These are phyloP conservation scores for Trachelus stipa DNA, from an alignment of 2,888 invertebrate species.

Conservation along the genomic window DNA sequence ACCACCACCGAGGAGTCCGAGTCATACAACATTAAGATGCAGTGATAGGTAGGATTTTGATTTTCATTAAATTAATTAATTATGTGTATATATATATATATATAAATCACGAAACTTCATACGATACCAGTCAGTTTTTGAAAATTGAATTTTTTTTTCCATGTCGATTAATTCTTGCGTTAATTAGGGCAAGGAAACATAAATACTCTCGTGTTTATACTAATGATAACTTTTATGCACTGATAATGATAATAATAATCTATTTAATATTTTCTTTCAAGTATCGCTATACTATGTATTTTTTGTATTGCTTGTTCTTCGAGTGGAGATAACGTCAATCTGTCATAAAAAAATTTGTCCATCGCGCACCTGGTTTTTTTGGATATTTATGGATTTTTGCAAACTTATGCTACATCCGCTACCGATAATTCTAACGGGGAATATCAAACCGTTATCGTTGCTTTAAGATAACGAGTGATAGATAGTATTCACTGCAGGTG, in stretches of 20 bases:
- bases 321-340: too few species aligned
- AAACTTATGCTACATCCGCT: neutral
- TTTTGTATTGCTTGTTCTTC: too few species aligned
- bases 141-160: too few species aligned
- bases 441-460: neutral
- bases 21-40: slow-evolving; percentile 55
- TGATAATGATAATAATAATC: too few species aligned
- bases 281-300: too few species aligned
- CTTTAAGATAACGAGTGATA: neutral
- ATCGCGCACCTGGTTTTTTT: neutral
- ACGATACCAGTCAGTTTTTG: neutral
- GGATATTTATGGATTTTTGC: neutral
- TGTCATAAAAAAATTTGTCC: neutral
- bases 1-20: slow-evolving; percentile 64
- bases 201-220: too few species aligned
- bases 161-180: too few species aligned
- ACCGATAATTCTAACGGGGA: neutral
- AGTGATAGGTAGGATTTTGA: slow-evolving; percentile 51
- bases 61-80: neutral
- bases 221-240: too few species aligned
- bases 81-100: neutral
- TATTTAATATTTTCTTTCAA: too few species aligned
- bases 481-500: neutral
- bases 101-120: neutral
- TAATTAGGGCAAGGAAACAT: too few species aligned